Percentiles rank a stretch among this genome's conserved stretches.
Evolutionary conservation across 2,797 vertebrate genomes (phyloP).

Genomic region (Helostoma temminkii): DNA sequence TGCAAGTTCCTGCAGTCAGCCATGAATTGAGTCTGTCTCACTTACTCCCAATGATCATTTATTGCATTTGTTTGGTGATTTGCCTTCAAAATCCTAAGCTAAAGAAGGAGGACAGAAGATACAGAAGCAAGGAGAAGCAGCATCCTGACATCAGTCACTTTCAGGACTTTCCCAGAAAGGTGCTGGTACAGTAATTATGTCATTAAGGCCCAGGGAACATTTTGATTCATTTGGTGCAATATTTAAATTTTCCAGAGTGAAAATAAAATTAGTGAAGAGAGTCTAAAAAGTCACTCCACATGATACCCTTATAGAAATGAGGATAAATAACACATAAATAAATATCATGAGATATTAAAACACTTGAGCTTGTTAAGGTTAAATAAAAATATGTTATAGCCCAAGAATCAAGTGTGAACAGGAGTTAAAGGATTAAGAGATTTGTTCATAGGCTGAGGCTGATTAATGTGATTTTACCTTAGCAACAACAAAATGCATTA

Average conservation of each 20-base stretch:
- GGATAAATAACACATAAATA: background rate
- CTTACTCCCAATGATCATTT: slow-evolving; percentile 47
- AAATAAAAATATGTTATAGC: slow-evolving; percentile 47
- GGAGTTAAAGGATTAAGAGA: slow-evolving; percentile 51
- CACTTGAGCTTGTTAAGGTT: slow-evolving; percentile 16
- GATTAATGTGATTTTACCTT: slow-evolving; percentile 39
- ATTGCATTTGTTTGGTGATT: slow-evolving; percentile 42
- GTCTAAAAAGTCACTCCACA: slow-evolving; percentile 10
- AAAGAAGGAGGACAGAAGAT: slow-evolving; percentile 43
- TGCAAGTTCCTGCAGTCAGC: slow-evolving; percentile 27
- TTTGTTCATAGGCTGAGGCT: slow-evolving; percentile 25
- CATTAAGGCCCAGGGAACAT: slow-evolving; percentile 27
- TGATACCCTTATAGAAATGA: background rate
- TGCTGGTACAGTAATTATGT: slow-evolving; percentile 31
- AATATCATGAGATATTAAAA: slow-evolving; percentile 5
- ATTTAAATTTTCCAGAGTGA: slow-evolving; percentile 25
- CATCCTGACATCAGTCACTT: slow-evolving; percentile 20
- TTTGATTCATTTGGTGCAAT: slow-evolving; percentile 24
- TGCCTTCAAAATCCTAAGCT: slow-evolving; percentile 52
- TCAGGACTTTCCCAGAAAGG: slow-evolving; percentile 4
- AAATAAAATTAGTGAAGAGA: slow-evolving; percentile 23
- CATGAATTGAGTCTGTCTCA: slow-evolving; percentile 62
- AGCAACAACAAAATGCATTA: slow-evolving; percentile 13
- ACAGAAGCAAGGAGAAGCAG: slow-evolving; percentile 18
- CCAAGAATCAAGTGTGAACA: slow-evolving; percentile 29